These are phyloP conservation scores for Hypothenemus hampei DNA, from an alignment of 1,140 invertebrate genomes.

Conservation along the genomic window DNA sequence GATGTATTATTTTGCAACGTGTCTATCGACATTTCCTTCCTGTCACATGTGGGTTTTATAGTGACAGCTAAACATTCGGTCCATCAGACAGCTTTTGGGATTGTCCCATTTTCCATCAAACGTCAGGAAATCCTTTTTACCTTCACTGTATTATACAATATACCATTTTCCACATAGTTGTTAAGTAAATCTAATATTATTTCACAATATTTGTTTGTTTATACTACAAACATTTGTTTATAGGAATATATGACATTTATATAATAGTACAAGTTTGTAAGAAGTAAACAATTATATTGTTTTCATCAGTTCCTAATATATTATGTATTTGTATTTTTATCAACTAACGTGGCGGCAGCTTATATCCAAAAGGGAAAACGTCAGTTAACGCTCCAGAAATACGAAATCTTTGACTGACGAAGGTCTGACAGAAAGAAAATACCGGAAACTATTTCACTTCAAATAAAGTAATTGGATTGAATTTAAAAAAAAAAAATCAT, in stretches of 20 bases:
- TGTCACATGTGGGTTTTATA: conserved; percentile 21
- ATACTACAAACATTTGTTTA: no score
- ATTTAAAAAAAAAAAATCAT: no score
- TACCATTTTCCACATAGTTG: conserved; percentile 4
- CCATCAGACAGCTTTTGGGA: conserved; percentile 28
- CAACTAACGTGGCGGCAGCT: no score
- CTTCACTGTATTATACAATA: conserved; percentile 32
- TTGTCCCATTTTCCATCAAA: conserved; percentile 25
- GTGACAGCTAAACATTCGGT: conserved; percentile 26
- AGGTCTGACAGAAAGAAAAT: not conserved
- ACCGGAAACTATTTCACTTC: not conserved
- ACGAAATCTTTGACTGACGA: not conserved
- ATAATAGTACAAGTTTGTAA: no score
- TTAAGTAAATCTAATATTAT: no score
- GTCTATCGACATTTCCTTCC: not conserved
- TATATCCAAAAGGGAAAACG: no score
- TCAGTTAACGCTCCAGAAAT: not conserved
- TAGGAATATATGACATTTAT: no score
- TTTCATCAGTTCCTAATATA: no score
- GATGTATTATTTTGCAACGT: conserved; percentile 24
- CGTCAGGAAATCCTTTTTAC: conserved; percentile 27
- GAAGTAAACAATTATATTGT: no score
- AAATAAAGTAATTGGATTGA: not conserved
- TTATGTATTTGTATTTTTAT: no score
- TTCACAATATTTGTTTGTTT: no score